Evolutionary conservation across 2,888 invertebrate species (phyloP), one percentile per base, ranked within the genome.

Genomic region (Oscheius myriophilus): DNA sequence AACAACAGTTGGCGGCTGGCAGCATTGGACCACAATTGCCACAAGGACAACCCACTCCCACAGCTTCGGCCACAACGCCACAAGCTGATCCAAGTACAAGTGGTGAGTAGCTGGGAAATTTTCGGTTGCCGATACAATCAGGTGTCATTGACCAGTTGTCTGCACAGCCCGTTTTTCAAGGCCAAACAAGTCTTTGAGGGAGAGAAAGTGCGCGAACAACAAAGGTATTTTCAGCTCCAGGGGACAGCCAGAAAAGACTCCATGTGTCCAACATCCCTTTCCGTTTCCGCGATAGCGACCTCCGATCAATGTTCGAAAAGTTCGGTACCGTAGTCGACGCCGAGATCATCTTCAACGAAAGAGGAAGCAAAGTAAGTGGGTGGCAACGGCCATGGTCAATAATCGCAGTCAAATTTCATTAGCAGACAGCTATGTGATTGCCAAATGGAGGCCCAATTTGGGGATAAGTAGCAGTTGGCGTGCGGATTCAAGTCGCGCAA

Each of bases 251-350:
- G 33, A 83, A 98, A 89, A 91, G 98, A 87, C 91, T 98, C 84
- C 97, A 98, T 89, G 96, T 98, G 87, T 96, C 96, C 87, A 98
- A 98, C 91, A 98, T 98, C 91, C 98, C 98, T 87, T 98, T 98
- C 91, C 91, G 97, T 88, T 98, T 96, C 90, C 92, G 97, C 90
- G 97, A 98, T 90, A 96, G 96, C 76, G 97, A 98, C 90, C 91
- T 98, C 82, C 92, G 96, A 89, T 93, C 94, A 86, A 78, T 82
- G 75, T 82, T 82, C 62, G 80, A 80, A 95, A 95, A 96, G 92
- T 97, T 93, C 90, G 97, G 97, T 88, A 92, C 93, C 87, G 97
- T 98, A 89, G 91, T 96, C 89, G 97, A 97, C 90, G 97, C 96
- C 89, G 97, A 98, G 92, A 98, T 97, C 87, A 97, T 97, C 89